Evolutionary conservation across 1,140 invertebrate genomes (phyloP).

Genomic region (Leptoteleia sp.): DNA sequence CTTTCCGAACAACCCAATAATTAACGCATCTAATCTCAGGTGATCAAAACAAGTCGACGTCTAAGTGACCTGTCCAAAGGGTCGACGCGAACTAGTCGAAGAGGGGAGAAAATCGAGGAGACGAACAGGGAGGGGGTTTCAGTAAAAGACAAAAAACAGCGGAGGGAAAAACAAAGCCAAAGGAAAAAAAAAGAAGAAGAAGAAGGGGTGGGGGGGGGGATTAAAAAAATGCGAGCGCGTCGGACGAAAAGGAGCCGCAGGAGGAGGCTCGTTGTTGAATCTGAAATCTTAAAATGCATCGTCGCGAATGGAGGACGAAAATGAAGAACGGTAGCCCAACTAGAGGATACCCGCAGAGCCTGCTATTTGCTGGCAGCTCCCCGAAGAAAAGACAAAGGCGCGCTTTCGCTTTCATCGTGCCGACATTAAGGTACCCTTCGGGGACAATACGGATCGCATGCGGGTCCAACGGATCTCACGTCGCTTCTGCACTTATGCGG

Average conservation of each 20-base stretch:
- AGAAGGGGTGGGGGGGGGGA: conserved; percentile 15
- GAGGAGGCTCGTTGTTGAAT: conserved; percentile 65
- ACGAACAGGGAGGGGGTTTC: conserved; percentile 24
- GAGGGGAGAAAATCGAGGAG: conserved; percentile 49
- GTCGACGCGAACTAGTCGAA: conserved; percentile 21
- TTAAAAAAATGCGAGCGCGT: conserved; percentile 30
- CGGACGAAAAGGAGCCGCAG: conserved; percentile 62
- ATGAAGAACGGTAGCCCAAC: conserved; percentile 68
- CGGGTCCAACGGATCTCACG: conserved; percentile 78
- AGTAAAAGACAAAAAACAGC: conserved; percentile 28
- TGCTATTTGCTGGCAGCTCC: conserved; percentile 66
- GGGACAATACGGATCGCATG: conserved; percentile 76
- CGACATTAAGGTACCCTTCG: conserved; percentile 73
- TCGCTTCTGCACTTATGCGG: conserved; percentile 71
- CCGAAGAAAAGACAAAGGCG: conserved; percentile 71
- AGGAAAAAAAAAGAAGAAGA: conserved; percentile 29
- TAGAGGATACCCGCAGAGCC: conserved; percentile 72
- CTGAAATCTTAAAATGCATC: conserved; percentile 69
- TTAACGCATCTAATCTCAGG: too few species aligned
- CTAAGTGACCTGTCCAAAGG: not conserved
- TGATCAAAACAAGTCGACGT: too few species aligned
- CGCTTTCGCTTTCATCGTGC: conserved; percentile 75
- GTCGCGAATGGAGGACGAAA: conserved; percentile 67
- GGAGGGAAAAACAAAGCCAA: conserved; percentile 25
- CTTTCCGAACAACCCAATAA: too few species aligned